Evolutionary conservation across 2,888 invertebrate species (phyloP), one percentile per base, ranked within the genome.

Genomic region (Gari tellinella): DNA sequence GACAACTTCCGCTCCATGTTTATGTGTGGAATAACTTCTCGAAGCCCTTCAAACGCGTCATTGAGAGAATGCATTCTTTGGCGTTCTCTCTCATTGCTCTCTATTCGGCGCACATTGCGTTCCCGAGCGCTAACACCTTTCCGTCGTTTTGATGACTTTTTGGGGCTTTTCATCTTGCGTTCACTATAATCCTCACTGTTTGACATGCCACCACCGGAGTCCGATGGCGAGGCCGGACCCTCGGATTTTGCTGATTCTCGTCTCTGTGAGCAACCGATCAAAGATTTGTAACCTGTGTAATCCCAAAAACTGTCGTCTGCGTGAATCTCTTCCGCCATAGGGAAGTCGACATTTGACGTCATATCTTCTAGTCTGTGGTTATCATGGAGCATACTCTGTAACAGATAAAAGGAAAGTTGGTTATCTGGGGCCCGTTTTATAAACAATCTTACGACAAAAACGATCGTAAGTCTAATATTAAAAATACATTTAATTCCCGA

Each of bases 61-160:
- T 97, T 97, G 66, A 97, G 94, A 60, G 96, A 96, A 92, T 97
- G 97, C 97, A 97, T 97, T 86, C 97, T 94, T 95, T 96, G 96
- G 67, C 97, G 94, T 92, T 97, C 97, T 60, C 97, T 93, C 91
- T 97, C 97, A 92, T 97, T 97, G 92, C 97, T 97, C 92, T 97
- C 97, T 58, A 97, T 94, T 66, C 97, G 94, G 56, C 97, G 94
- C 70, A 96, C 93, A 92, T 97, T 97, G 77, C 97, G 94, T 90
- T 97, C 97, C 64, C 97, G 94, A 1, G 97, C 96, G 68, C 96
- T 96, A 68, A 96, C 93, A 4, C 95, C 95, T 82, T 95, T 95
- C 89, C 96, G 95, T 81, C 96, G 94, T 84, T 94, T 92, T 10
- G 87, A 46, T 1, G 86, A 76, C 52, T 85, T 83, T 61, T 84